Evolutionary conservation across 2,888 invertebrate species (phyloP).

Genomic region (Philonicus albiceps): DNA sequence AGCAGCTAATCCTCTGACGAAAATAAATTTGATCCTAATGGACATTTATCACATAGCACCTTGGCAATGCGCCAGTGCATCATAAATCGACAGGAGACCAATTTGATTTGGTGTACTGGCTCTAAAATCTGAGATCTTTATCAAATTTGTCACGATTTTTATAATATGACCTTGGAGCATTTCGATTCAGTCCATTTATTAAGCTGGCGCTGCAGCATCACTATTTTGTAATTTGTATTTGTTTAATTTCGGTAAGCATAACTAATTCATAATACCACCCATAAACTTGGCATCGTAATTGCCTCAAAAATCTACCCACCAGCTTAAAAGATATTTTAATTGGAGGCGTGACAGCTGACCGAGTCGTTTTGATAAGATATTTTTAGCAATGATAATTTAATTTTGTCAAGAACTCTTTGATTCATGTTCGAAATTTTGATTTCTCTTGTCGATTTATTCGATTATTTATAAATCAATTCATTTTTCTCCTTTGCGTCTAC

Average conservation of each 20-base stretch:
- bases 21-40: conserved; percentile 4
- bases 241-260: not conserved
- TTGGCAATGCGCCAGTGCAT: not conserved
- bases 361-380: not conserved
- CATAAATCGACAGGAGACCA: not conserved
- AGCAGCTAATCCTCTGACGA: not conserved
- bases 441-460: not conserved
- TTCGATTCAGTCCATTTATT: not conserved
- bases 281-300: not conserved
- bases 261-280: not conserved
- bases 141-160: not conserved
- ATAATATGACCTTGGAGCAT: not conserved
- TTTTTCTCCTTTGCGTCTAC: not conserved
- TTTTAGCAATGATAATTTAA: not conserved
- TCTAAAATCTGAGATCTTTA: not conserved
- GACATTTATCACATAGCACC: conserved; percentile 8
- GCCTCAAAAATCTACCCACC: not conserved
- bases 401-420: not conserved
- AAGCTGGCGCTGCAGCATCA: not conserved
- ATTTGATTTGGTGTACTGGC: conserved; percentile 3
- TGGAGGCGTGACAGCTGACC: not conserved
- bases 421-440: not conserved
- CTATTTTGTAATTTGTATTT: not conserved
- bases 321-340: not conserved
- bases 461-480: not conserved